phyloP scores from a whole-genome alignment of 2,797 vertebrate species.

The Lagodon rhomboides region DNA sequence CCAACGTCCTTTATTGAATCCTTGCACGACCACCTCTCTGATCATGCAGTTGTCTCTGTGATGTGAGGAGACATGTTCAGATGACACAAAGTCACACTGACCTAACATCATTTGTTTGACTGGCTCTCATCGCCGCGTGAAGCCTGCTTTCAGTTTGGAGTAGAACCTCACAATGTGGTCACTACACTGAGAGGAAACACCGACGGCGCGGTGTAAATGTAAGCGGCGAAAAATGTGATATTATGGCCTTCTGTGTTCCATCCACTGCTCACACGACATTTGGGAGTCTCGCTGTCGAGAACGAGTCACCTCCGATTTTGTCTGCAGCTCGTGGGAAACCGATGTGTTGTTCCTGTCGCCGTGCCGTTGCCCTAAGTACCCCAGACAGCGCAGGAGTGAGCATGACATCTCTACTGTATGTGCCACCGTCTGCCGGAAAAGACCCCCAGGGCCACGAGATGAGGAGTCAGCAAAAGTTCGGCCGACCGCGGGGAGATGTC shows the following conservation, averaged over 20 bases:
- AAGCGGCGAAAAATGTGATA: constrained; percentile 18
- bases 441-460: constrained; percentile 58
- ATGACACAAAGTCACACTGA: neutral
- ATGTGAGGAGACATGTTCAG: neutral
- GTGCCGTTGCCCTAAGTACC: constrained; percentile 51
- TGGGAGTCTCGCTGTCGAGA: constrained; percentile 62
- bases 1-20: too few relatives aligned
- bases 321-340: constrained; percentile 48
- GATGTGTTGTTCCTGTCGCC: constrained; percentile 48
- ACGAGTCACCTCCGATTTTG: constrained; percentile 65
- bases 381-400: constrained; percentile 64
- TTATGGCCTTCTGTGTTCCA: constrained; percentile 38
- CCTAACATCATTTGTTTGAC: neutral
- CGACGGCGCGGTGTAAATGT: neutral
- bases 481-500: constrained; percentile 13
- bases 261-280: constrained; percentile 55
- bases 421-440: constrained; percentile 52
- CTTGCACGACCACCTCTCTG: neutral
- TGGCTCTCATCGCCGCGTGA: constrained; percentile 1
- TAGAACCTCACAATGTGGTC: neutral
- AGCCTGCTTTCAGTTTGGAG: constrained; percentile 5
- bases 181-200: neutral
- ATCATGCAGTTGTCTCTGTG: neutral
- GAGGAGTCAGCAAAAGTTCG: constrained; percentile 67
- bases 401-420: constrained; percentile 63